Percentiles rank a stretch among this genome's conserved stretches.
Evolutionary conservation across 2,797 vertebrate genomes (phyloP).

Genomic region (Scolopax bukidnonensis): DNA sequence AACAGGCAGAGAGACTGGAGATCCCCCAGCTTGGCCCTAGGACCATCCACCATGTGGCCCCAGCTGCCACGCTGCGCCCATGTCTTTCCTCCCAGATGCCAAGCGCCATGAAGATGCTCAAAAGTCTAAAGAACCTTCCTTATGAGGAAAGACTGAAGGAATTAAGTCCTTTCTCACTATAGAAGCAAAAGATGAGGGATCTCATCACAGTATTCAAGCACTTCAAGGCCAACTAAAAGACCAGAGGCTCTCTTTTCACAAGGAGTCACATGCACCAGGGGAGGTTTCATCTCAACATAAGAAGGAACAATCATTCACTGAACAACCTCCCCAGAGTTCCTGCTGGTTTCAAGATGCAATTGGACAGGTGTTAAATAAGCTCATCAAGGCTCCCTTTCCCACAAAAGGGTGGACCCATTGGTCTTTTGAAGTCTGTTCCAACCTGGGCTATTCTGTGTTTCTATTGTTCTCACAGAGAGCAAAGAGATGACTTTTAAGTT

Average conservation of each 20-base stretch:
- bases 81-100: not conserved
- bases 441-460: not conserved
- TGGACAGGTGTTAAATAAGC: not conserved
- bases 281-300: not conserved
- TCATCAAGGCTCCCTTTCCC: not conserved
- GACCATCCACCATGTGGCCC: accelerated
- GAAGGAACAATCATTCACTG: not conserved
- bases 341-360: not conserved
- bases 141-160: not conserved
- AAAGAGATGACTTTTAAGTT: not conserved
- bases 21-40: not conserved
- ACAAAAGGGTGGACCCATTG: not conserved
- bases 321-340: not conserved
- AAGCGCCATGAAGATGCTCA: not conserved
- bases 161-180: not conserved
- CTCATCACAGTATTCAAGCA: not conserved
- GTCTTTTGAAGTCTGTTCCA: not conserved
- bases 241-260: not conserved
- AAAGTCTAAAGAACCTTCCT: not conserved
- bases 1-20: not conserved
- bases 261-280: not conserved
- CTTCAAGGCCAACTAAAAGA: not conserved
- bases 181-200: not conserved
- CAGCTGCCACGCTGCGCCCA: not conserved
- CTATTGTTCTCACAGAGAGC: not conserved